These are phyloP conservation scores for Tenthredo distinguenda DNA, from an alignment of 2,888 invertebrate genomes.

Conservation along the genomic window DNA sequence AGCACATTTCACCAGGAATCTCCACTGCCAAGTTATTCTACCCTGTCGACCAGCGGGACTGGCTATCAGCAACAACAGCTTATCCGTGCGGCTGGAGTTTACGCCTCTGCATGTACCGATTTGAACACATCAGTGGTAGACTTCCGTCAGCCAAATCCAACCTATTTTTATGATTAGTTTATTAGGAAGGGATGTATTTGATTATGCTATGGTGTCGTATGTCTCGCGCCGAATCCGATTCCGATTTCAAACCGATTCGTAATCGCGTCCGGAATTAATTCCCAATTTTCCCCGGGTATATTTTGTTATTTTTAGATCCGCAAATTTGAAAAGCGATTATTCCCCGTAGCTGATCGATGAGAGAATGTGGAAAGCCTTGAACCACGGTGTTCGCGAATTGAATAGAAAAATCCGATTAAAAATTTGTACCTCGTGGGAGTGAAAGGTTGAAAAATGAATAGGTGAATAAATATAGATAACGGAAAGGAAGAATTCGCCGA, in stretches of 20 bases:
- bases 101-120: slow-evolving; percentile 43
- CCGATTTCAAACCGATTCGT: not conserved
- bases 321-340: not conserved
- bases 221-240: not conserved
- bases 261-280: not conserved
- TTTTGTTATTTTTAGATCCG: not conserved
- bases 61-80: slow-evolving; percentile 37
- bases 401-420: not conserved
- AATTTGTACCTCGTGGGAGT: not conserved
- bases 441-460: too few relatives aligned
- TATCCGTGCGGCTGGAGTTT: slow-evolving; percentile 44
- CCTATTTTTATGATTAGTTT: slow-evolving; percentile 33
- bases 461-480: too few relatives aligned
- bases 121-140: slow-evolving; percentile 25
- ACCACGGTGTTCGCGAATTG: not conserved
- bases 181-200: not conserved
- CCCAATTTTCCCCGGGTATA: not conserved
- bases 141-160: slow-evolving; percentile 21
- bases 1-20: slow-evolving; percentile 5
- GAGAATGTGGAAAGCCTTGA: not conserved
- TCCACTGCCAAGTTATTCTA: slow-evolving; percentile 45
- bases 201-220: not conserved
- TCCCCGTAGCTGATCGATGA: not conserved
- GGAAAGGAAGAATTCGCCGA: too few relatives aligned
- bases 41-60: not conserved